Conservation (phyloP, 2,888 invertebrate genomes). For the Cephus pygmeus region DNA sequence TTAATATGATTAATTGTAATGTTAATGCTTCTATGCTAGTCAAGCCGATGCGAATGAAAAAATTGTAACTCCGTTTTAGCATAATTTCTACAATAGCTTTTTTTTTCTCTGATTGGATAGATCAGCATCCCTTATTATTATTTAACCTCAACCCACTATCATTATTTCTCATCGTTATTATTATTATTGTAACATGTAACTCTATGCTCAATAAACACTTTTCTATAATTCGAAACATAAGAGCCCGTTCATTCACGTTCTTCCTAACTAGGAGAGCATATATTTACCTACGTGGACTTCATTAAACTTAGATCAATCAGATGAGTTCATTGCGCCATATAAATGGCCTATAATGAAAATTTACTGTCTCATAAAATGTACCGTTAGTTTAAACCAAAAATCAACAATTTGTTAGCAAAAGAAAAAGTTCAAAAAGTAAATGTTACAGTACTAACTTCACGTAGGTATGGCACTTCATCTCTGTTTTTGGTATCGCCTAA, state of each 20-base stretch:
- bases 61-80: slow-evolving; percentile 45
- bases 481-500: too few relatives aligned
- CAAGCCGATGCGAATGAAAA: slow-evolving; percentile 55
- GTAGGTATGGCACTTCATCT: too few relatives aligned
- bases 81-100: slow-evolving; percentile 43
- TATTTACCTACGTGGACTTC: not conserved
- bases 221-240: slow-evolving; percentile 52
- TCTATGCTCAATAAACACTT: slow-evolving; percentile 63
- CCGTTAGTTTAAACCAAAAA: too few relatives aligned
- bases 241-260: not conserved
- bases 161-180: slow-evolving; percentile 41
- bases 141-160: slow-evolving; percentile 26
- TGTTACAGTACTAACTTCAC: too few relatives aligned
- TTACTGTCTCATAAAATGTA: too few relatives aligned
- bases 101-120: slow-evolving; percentile 46
- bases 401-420: too few relatives aligned
- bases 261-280: not conserved
- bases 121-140: slow-evolving; percentile 33
- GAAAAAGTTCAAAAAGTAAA: too few relatives aligned
- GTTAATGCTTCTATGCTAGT: slow-evolving; percentile 59
- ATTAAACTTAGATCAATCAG: too few relatives aligned
- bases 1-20: slow-evolving; percentile 41
- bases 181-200: slow-evolving; percentile 59
- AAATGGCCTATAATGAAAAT: too few relatives aligned
- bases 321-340: too few relatives aligned